Conservation (phyloP, 2,888 invertebrate species). For the Aquatica leii region DNA sequence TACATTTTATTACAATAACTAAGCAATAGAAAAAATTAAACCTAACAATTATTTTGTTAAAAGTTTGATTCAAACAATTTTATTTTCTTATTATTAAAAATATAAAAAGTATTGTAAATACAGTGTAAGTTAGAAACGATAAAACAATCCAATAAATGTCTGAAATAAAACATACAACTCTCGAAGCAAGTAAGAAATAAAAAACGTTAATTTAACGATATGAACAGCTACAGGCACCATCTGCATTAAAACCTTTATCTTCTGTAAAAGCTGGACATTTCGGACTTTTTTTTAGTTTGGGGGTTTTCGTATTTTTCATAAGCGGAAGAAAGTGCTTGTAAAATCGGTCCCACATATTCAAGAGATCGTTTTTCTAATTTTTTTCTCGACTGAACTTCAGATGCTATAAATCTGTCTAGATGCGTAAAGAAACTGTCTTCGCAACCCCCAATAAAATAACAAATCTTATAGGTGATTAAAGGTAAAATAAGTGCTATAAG, state of each 20-base stretch:
- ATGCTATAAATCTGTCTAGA: constrained; percentile 45
- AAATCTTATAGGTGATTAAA: constrained; percentile 53
- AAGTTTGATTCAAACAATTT: too few species aligned
- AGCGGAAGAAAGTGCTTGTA: constrained; percentile 52
- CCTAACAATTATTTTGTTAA: too few species aligned
- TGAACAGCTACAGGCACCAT: constrained; percentile 50
- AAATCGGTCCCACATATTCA: constrained; percentile 54
- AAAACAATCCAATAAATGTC: constrained; percentile 31
- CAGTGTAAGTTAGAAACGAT: constrained; percentile 25
- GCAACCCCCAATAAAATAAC: constrained; percentile 54
- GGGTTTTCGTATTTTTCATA: constrained; percentile 54
- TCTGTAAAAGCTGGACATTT: constrained; percentile 50
- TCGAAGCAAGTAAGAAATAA: constrained; percentile 45
- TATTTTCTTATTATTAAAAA: too few species aligned
- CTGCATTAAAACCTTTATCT: constrained; percentile 51
- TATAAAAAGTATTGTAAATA: background rate
- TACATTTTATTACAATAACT: too few species aligned
- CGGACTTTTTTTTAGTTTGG: constrained; percentile 54
- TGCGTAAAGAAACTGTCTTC: constrained; percentile 50
- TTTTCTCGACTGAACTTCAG: constrained; percentile 1
- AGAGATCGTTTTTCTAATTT: constrained; percentile 45
- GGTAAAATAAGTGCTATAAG: constrained; percentile 50
- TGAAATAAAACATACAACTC: constrained; percentile 40
- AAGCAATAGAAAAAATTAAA: too few species aligned
- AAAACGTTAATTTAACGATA: constrained; percentile 49